Conservation (phyloP, 2,797 vertebrate genomes). For the Clarias fuscus region DNA sequence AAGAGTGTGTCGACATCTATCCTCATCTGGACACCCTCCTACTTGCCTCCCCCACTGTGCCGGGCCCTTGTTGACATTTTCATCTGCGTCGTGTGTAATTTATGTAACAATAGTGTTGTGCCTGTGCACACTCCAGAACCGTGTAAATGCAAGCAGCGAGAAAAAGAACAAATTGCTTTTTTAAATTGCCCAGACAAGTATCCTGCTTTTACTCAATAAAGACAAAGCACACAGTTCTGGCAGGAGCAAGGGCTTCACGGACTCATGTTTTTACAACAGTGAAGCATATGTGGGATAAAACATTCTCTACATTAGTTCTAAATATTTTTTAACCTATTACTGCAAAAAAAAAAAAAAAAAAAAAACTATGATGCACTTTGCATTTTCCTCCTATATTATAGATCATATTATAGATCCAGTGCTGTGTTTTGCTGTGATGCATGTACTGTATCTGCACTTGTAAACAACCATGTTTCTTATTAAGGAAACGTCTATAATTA, state of each 20-base stretch:
- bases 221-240: slow-evolving; percentile 54
- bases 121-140: slow-evolving; percentile 52
- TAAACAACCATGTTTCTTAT: slow-evolving; percentile 15
- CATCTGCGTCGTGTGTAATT: slow-evolving; percentile 59
- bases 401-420: slow-evolving; percentile 43
- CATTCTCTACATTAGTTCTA: slow-evolving; percentile 3
- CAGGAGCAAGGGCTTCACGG: slow-evolving; percentile 16
- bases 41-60: slow-evolving; percentile 46
- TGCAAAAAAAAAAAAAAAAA: slow-evolving; percentile 24
- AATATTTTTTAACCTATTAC: slow-evolving; percentile 42
- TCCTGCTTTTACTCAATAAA: slow-evolving; percentile 58
- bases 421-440: slow-evolving; percentile 8
- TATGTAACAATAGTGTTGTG: slow-evolving; percentile 56
- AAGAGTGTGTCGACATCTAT: slow-evolving; percentile 55
- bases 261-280: slow-evolving; percentile 39
- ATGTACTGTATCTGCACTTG: slow-evolving; percentile 37
- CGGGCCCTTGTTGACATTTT: slow-evolving; percentile 61
- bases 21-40: slow-evolving; percentile 57
- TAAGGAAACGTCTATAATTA: slow-evolving; percentile 5
- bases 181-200: slow-evolving; percentile 62
- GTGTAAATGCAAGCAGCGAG: slow-evolving; percentile 56
- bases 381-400: slow-evolving; percentile 47
- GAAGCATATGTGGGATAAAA: slow-evolving; percentile 8
- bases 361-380: slow-evolving; percentile 46
- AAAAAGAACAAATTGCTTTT: slow-evolving; percentile 64